Evolutionary conservation across 1,140 invertebrate species (phyloP), one percentile per base, ranked within the genome.

Genomic region (Microplitis demolitor): DNA sequence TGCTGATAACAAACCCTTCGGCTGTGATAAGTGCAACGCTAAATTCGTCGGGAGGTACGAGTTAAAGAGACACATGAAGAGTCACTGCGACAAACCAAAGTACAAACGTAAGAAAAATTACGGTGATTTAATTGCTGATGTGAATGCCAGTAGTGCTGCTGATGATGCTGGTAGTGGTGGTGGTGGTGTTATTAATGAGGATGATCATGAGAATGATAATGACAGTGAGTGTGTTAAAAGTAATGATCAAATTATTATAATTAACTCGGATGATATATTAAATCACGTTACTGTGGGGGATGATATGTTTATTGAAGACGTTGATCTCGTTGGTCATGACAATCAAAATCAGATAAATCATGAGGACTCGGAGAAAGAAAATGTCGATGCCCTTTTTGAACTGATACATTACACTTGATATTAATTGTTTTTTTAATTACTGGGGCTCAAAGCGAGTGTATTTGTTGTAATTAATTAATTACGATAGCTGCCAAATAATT

Each of bases 1-100:
- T 35, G 80, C 81, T 4, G 85, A 81, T 0, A 83, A 84, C n/a
- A 88, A 88, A 68, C 89, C 88, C 0, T 87, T 84, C 56, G 81
- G 81, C 9, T 89, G 89, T 69, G 84, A 85, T 5, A 81, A 84
- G 50, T 89, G 88, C 39, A 70, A 74, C 1, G 78, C 85, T 4
- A 77, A 80, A 33, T 87, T 87, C 39, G 75, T 87, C 13, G 86
- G 85, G 0, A 84, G 82, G 37, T 87, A 87, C 16, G 85, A 87
- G 67, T 72, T 87, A 4, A 80, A 81, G 16, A 75, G 86, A 5
- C 85, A 87, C 31, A 83, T 86, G 83, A 82, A 78, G 64, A 83
- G 84, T 56, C 85, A 87, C 24, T 81, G 64, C 2, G 78, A 79
- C 34, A 78, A 74, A 24, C 76, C 80, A 0, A 83, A 60, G n/a